Base-by-base conservation (phyloP, 2,797 vertebrate species). In the Choloepus didactylus region DNA sequence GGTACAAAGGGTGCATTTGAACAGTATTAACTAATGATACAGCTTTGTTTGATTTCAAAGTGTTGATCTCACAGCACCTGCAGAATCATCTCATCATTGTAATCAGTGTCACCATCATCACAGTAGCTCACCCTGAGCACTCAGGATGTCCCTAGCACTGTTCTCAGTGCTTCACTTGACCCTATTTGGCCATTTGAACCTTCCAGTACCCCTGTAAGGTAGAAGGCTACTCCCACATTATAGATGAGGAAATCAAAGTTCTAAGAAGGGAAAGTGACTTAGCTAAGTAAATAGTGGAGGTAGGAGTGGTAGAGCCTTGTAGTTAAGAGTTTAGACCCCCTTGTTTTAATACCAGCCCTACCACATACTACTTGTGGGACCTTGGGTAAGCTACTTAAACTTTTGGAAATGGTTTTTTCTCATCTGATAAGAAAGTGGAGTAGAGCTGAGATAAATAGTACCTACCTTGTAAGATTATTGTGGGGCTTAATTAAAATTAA, bases 61-160 rank as follows among this genome's bases (percentile, higher is more conserved):
- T 38, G 62, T 76, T n/a, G 49, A 41, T 75, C 31, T 46, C 41
- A 9, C 29, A 14, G 25, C 29, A 4, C 56, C 75, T 21, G 23
- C 4, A 7, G 15, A 46, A 46, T 38, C 66, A 4, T 54, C 35
- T 38, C 18, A 6, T 77, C 6, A 9, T 19, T 23, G 27, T 59
- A 15, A 31, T 27, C 35, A n/a, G 62, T 27, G 12, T 46, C 0
- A 0, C 9, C 9, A 0, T 44, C 66, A 0, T 56, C 14, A 4
- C 1, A 2, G 21, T 21, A 9, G 44, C 49, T 75, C 69, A n/a
- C 15, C 2, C 18, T 6, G 8, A 59, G 2, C 2, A 7, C 38
- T 35, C 31, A 9, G 23, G 0, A 0, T 0, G 3, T 59, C 80
- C 51, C 35, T 29, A 64, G 49, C 19, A 9, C 31, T 6, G 8